Base-by-base conservation (phyloP, 1,140 invertebrate genomes). In the Euglossa dilemma region DNA sequence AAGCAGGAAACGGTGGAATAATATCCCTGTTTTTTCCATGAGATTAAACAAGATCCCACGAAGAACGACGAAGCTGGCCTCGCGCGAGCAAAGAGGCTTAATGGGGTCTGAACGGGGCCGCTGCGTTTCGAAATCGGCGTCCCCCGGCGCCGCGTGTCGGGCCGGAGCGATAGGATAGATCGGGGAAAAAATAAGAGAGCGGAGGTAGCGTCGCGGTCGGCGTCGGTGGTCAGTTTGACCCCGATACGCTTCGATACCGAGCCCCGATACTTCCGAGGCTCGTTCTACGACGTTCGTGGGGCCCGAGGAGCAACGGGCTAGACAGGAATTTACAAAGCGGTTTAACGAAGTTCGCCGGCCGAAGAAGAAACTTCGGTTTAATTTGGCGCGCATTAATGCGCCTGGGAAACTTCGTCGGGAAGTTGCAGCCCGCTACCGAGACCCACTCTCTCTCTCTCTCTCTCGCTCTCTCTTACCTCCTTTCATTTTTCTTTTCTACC, bases 301-400 rank as follows among this genome's bases (percentile, higher is more conserved):
- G 83, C 59, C 71, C n/a, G 57, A 75, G 73, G n/a, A 70, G 83
- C 63, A 76, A 36, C 70, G 61, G 74, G 63, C 71, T 52, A 73
- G 84, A 57, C 57, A 85, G 73, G 86, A 89, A 80, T 88, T 88
- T 86, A 89, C 86, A 89, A 89, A 89, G 87, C 84, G 87, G 87
- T 89, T 89, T 89, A 89, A 82, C 72, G 23, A 88, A 89, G 80
- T 89, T 89, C 56, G 18, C 23, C 80, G 72, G 61, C 66, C 61
- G 67, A 59, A 63, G 74, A 86, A 88, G 87, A 86, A 88, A 83
- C 78, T 88, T 80, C 74, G 84, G 87, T 89, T 89, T 89, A 89
- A 89, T 89, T 89, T 85, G 87, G 87, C 84, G 84, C 86, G 87
- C 86, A 88, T 89, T 89, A 89, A 89, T 88, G 87, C 87, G 86